A percentile compares a stretch with the other conserved stretches of the same genome.
phyloP scores from a whole-genome alignment of 1,140 invertebrate genomes.

The Lepidostoma basale region DNA sequence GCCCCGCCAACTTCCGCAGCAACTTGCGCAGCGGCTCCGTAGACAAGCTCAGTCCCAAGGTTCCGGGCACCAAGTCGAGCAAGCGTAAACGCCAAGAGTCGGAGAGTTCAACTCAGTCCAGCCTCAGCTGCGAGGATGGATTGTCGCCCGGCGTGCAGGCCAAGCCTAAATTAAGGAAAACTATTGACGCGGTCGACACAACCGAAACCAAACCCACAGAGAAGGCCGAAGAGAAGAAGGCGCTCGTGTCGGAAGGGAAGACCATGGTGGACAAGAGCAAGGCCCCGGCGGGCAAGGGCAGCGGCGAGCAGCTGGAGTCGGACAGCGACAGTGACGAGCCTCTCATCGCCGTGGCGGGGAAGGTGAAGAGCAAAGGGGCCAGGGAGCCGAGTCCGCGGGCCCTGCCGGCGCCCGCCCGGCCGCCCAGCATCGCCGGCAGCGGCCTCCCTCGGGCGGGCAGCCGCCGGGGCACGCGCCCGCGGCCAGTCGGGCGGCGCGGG shows the following conservation, averaged over 20 bases:
- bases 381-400: slow-evolving; percentile 39
- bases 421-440: slow-evolving; percentile 14
- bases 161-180: slow-evolving; percentile 65
- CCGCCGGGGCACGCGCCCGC: slow-evolving; percentile 36
- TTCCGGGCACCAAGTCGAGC: slow-evolving; percentile 48
- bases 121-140: slow-evolving; percentile 65
- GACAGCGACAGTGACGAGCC: slow-evolving; percentile 82
- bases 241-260: not conserved
- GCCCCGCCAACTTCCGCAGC: slow-evolving; percentile 54
- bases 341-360: slow-evolving; percentile 72
- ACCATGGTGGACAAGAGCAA: slow-evolving; percentile 49
- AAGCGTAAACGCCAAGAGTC: slow-evolving; percentile 80
- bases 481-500: slow-evolving; percentile 48
- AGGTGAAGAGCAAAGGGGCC: slow-evolving; percentile 62
- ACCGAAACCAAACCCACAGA: slow-evolving; percentile 64
- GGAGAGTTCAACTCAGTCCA: slow-evolving; percentile 71
- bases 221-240: slow-evolving; percentile 49
- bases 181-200: slow-evolving; percentile 71
- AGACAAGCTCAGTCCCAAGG: slow-evolving; percentile 55
- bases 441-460: slow-evolving; percentile 18
- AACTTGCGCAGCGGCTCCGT: slow-evolving; percentile 53
- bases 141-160: slow-evolving; percentile 49
- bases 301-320: slow-evolving; percentile 60
- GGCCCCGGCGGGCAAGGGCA: not conserved
- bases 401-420: slow-evolving; percentile 42